Evolutionary conservation across 1,140 invertebrate genomes (phyloP).

Genomic region (Formica exsecta): DNA sequence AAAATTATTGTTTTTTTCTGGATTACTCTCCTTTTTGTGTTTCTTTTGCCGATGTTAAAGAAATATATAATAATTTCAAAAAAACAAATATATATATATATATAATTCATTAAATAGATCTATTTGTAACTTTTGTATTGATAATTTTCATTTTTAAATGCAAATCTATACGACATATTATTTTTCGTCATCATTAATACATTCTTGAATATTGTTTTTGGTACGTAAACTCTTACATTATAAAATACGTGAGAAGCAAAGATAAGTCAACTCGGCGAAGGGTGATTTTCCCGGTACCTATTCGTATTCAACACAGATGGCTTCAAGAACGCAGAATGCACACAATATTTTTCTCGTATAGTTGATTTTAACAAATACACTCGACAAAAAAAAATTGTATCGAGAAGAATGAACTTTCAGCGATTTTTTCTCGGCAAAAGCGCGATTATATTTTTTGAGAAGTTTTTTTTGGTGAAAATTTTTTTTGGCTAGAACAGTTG

Average conservation of each 20-base stretch:
- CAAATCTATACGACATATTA: not conserved
- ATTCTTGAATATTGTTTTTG: not conserved
- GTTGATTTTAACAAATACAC: not conserved
- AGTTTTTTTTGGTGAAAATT: not conserved
- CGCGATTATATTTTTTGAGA: not conserved
- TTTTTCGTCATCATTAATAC: not conserved
- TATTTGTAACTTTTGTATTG: no score
- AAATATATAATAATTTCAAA: no score
- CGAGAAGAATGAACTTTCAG: not conserved
- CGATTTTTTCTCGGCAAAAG: not conserved
- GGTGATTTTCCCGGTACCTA: slow-evolving; percentile 36
- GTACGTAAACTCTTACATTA: not conserved
- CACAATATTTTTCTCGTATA: slow-evolving; percentile 6
- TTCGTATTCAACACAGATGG: slow-evolving; percentile 72
- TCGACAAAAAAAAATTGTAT: no score
- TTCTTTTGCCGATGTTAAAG: no score
- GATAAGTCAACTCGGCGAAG: not conserved
- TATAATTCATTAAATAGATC: no score
- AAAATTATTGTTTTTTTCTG: no score
- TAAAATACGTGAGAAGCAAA: not conserved
- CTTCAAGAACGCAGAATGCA: slow-evolving; percentile 52
- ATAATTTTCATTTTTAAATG: not conserved
- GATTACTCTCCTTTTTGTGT: no score
- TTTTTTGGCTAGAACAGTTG: not conserved
- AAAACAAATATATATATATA: no score